phyloP scores from a whole-genome alignment of 92 coral and sea anemone genomes.

The Muricea muricata region DNA sequence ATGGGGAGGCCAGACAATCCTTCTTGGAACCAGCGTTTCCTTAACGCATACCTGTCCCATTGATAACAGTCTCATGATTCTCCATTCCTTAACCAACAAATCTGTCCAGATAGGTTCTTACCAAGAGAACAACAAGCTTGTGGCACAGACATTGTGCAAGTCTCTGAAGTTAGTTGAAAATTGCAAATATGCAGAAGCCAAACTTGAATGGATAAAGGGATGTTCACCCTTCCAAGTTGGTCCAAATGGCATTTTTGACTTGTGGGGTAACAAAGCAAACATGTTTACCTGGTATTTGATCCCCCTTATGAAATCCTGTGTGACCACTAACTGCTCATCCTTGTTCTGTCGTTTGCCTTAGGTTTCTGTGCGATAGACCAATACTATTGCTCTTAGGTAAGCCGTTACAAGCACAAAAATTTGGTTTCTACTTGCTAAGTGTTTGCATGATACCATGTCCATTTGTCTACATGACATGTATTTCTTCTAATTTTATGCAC shows the following conservation, averaged over 20 bases:
- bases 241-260: constrained; percentile 30
- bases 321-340: constrained; percentile 44
- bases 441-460: background rate
- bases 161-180: constrained; percentile 33
- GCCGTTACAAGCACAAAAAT: background rate
- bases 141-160: constrained; percentile 54
- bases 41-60: constrained; percentile 58
- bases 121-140: constrained; percentile 23
- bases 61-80: constrained; percentile 59
- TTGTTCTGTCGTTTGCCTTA: constrained; percentile 50
- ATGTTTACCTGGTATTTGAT: constrained; percentile 48
- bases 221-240: constrained; percentile 20
- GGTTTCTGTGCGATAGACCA: constrained; percentile 49
- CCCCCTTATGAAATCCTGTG: constrained; percentile 45
- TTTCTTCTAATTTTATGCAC: no score
- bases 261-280: constrained; percentile 60
- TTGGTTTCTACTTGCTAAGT: background rate
- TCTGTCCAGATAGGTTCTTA: background rate
- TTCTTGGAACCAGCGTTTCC: constrained; percentile 20
- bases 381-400: constrained; percentile 64
- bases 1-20: constrained; percentile 54
- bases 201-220: constrained; percentile 53
- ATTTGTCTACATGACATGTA: no score
- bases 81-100: constrained; percentile 40
- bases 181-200: constrained; percentile 28